These are phyloP conservation scores for Thalassarche chlororhynchos DNA, from an alignment of 2,113 vertebrate genomes.

Conservation along the genomic window DNA sequence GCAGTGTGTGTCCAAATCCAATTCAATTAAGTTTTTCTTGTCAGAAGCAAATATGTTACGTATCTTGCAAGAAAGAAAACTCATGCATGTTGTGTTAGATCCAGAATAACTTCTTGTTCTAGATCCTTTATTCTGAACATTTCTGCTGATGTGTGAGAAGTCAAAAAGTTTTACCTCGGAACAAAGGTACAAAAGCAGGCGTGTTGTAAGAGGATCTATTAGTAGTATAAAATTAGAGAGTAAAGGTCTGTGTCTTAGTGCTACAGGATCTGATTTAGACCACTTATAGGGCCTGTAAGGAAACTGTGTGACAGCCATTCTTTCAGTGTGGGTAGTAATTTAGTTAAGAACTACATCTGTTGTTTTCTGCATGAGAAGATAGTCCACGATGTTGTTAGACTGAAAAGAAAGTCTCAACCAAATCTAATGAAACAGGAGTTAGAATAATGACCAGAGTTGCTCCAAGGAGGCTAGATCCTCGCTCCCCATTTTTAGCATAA, in stretches of 20 bases:
- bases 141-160: not conserved
- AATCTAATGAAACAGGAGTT: not conserved
- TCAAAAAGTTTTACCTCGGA: not conserved
- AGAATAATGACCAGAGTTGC: not conserved
- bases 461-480: not conserved
- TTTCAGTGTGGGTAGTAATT: not conserved
- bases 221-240: not conserved
- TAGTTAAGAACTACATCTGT: not conserved
- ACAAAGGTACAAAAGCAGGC: not conserved
- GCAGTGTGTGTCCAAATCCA: not conserved
- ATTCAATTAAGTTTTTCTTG: too few species aligned
- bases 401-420: not conserved
- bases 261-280: not conserved
- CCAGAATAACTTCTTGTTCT: not conserved
- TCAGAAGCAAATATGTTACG: not conserved
- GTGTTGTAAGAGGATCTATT: not conserved
- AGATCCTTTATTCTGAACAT: not conserved
- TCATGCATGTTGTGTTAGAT: fast-evolving
- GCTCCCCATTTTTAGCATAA: not conserved
- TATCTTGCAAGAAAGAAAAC: not conserved
- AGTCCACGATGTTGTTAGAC: not conserved
- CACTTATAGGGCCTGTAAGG: not conserved
- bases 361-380: not conserved
- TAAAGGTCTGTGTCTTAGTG: not conserved
- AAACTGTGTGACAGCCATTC: not conserved